Percentiles rank a stretch among this genome's conserved stretches.
Conservation (phyloP, 2,888 invertebrate genomes). For the Eupithecia pulchellata region DNA sequence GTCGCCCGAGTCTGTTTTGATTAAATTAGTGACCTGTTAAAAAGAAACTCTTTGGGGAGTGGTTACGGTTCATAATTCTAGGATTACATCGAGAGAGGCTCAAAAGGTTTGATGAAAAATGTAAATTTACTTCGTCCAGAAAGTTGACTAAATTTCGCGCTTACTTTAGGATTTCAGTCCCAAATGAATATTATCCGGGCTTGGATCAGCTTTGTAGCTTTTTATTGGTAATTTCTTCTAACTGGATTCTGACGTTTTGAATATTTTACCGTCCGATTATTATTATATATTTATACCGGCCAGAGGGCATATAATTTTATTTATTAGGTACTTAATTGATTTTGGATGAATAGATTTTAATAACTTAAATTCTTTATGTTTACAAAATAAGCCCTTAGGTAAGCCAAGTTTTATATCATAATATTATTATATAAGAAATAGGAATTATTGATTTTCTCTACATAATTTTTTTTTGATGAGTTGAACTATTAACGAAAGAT, state of each 20-base stretch:
- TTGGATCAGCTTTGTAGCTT: not conserved
- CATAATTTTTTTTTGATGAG: too few species aligned
- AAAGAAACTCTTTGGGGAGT: constrained; percentile 2
- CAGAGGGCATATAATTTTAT: too few species aligned
- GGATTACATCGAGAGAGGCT: constrained; percentile 11
- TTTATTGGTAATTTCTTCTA: not conserved
- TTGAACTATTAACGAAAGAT: too few species aligned
- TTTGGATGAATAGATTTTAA: too few species aligned
- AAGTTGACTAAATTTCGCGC: not conserved
- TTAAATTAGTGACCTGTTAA: not conserved
- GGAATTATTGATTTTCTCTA: too few species aligned
- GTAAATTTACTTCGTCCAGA: not conserved
- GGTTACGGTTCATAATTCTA: constrained; percentile 13
- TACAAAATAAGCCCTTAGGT: too few species aligned
- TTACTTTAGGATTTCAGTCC: not conserved
- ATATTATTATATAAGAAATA: too few species aligned
- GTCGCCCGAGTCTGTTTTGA: not conserved
- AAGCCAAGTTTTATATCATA: too few species aligned
- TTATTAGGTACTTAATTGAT: too few species aligned
- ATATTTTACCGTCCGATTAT: too few species aligned
- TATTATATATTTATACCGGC: not conserved
- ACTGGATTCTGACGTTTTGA: not conserved
- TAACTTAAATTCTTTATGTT: too few species aligned
- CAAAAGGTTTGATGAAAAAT: not conserved
- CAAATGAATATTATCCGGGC: not conserved